Evolutionary conservation across 1,140 invertebrate species (phyloP).

Genomic region (Trichomalopsis sarcophagae): DNA sequence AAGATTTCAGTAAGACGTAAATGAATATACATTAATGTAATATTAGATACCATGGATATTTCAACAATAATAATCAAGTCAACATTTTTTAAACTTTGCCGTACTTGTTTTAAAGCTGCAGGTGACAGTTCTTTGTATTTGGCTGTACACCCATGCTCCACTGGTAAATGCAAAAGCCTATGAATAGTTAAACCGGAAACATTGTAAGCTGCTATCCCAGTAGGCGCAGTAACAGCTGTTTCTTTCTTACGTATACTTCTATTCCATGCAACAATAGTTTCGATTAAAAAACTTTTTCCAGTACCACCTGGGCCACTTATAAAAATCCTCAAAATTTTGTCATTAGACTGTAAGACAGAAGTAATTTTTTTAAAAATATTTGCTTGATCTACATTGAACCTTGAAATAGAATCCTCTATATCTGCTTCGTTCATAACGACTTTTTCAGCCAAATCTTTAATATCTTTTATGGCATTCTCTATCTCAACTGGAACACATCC

Average conservation of each 20-base stretch:
- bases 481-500: slow-evolving; percentile 48
- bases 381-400: slow-evolving; percentile 56
- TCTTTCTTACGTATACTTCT: slow-evolving; percentile 53
- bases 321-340: slow-evolving; percentile 40
- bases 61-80: slow-evolving; percentile 64
- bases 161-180: slow-evolving; percentile 58
- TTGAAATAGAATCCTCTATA: slow-evolving; percentile 46
- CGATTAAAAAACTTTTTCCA: slow-evolving; percentile 56
- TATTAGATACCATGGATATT: slow-evolving; percentile 67
- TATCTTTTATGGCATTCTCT: slow-evolving; percentile 53
- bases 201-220: slow-evolving; percentile 60
- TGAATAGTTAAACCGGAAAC: slow-evolving; percentile 58
- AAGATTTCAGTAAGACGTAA: slow-evolving; percentile 61
- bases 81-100: slow-evolving; percentile 58
- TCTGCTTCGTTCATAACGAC: slow-evolving; percentile 28
- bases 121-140: slow-evolving; percentile 57
- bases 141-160: slow-evolving; percentile 52
- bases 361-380: slow-evolving; percentile 54
- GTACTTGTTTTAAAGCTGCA: slow-evolving; percentile 56
- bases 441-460: slow-evolving; percentile 51
- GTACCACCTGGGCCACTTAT: slow-evolving; percentile 52
- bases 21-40: slow-evolving; percentile 60
- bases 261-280: slow-evolving; percentile 51
- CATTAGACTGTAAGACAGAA: slow-evolving; percentile 18
- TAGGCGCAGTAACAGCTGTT: slow-evolving; percentile 58